phyloP scores from a whole-genome alignment of 2,888 invertebrate species.

The Frankliniella fusca region DNA sequence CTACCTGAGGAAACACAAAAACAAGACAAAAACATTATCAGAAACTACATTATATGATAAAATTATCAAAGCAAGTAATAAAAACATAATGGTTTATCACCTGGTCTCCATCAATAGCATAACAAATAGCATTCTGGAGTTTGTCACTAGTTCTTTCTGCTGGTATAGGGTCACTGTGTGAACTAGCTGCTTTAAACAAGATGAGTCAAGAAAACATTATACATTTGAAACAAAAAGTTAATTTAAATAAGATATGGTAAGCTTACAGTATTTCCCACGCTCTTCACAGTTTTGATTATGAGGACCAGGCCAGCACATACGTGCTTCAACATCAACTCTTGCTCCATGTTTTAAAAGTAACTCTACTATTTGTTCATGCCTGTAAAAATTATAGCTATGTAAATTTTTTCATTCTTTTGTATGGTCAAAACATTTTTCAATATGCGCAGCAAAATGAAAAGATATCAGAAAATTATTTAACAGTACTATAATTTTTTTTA shows the following conservation, averaged over 20 bases:
- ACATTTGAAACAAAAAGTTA: constrained; percentile 42
- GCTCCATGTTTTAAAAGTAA: constrained; percentile 65
- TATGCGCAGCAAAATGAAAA: neutral
- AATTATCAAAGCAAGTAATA: neutral
- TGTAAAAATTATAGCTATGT: constrained; percentile 41
- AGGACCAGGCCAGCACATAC: constrained; percentile 71
- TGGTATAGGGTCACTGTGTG: constrained; percentile 37
- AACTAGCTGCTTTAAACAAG: neutral
- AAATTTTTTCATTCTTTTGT: too few relatives aligned
- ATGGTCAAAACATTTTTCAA: constrained; percentile 31
- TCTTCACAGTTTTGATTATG: constrained; percentile 68
- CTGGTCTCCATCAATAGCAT: constrained; percentile 69
- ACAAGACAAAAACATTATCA: too few relatives aligned
- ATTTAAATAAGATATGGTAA: constrained; percentile 20
- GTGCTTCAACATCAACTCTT: constrained; percentile 63
- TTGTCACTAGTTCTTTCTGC: constrained; percentile 50
- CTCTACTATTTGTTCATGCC: constrained; percentile 65
- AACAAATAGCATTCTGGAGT: constrained; percentile 65
- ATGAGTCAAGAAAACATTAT: neutral
- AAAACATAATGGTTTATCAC: constrained; percentile 43
- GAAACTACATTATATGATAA: too few relatives aligned
- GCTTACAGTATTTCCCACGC: constrained; percentile 58
- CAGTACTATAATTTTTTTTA: constrained; percentile 23
- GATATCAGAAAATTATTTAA: constrained; percentile 27
- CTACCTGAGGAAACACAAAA: constrained; percentile 44